Conservation (phyloP, 1,140 invertebrate genomes). For the Drosophila lacteicornis region DNA sequence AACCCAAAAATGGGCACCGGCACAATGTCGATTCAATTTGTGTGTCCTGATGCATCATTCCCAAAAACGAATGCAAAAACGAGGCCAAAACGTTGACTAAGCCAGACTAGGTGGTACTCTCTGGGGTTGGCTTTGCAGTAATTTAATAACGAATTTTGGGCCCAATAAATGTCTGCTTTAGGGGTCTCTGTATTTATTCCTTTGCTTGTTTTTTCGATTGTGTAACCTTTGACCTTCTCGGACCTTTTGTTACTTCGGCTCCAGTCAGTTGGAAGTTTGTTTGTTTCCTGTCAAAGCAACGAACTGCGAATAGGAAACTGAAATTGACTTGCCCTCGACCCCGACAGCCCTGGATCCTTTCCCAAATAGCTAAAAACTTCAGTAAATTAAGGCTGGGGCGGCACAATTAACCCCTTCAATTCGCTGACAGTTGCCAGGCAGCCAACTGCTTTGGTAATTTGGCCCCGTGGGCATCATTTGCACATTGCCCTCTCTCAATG, state of each 20-base stretch:
- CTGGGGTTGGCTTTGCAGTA: neutral
- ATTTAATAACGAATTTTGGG: constrained; percentile 12
- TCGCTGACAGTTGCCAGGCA: constrained; percentile 24
- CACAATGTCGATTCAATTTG: constrained; percentile 41
- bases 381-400: constrained; percentile 38
- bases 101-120: neutral
- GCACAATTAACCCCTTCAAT: constrained; percentile 50
- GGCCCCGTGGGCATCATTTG: constrained; percentile 38
- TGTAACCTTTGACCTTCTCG: constrained; percentile 64
- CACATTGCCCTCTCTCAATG: constrained; percentile 2
- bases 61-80: constrained; percentile 4
- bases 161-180: constrained; percentile 26
- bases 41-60: constrained; percentile 17
- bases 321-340: constrained; percentile 39
- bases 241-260: constrained; percentile 38
- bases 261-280: constrained; percentile 58
- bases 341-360: neutral
- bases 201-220: constrained; percentile 33
- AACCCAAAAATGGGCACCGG: constrained; percentile 7
- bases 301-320: constrained; percentile 58
- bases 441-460: constrained; percentile 27
- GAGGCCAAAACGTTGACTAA: neutral
- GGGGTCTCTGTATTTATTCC: constrained; percentile 21
- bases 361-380: constrained; percentile 16
- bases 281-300: constrained; percentile 66